phyloP scores from a whole-genome alignment of 2,113 vertebrate species.

The Rhinogobius similis region DNA sequence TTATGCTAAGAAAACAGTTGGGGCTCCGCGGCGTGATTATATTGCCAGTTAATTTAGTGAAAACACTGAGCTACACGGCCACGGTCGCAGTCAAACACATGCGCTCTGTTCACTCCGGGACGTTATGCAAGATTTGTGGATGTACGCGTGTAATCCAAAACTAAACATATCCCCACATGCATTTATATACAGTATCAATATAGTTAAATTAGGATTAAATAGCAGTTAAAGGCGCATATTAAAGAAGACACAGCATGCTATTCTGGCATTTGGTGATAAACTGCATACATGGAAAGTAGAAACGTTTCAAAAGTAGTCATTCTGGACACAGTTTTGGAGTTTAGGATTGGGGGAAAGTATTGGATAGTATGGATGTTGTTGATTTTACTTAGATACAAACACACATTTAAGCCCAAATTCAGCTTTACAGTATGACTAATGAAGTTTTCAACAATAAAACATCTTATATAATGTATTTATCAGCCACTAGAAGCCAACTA shows the following conservation, averaged over 20 bases:
- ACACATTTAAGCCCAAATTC: conserved; percentile 15
- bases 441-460: too few species aligned
- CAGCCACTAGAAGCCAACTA: too few species aligned
- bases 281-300: too few species aligned
- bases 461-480: too few species aligned
- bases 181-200: conserved; percentile 6
- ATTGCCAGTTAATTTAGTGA: conserved; percentile 40
- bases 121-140: conserved; percentile 1
- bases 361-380: too few species aligned
- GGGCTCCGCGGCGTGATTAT: conserved; percentile 33
- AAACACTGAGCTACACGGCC: conserved; percentile 19
- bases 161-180: background rate
- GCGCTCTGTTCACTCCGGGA: conserved; percentile 41
- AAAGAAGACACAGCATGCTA: background rate
- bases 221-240: background rate
- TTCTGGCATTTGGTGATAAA: too few species aligned
- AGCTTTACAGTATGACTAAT: too few species aligned
- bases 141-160: background rate
- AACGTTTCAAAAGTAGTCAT: too few species aligned
- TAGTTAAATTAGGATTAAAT: conserved; percentile 33
- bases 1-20: conserved; percentile 43
- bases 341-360: too few species aligned
- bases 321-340: too few species aligned
- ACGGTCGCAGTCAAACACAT: conserved; percentile 21
- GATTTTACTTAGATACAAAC: too few species aligned